Evolutionary conservation across 2,113 vertebrate species (phyloP), one percentile per base, ranked within the genome.

Genomic region (Hyaena hyaena): DNA sequence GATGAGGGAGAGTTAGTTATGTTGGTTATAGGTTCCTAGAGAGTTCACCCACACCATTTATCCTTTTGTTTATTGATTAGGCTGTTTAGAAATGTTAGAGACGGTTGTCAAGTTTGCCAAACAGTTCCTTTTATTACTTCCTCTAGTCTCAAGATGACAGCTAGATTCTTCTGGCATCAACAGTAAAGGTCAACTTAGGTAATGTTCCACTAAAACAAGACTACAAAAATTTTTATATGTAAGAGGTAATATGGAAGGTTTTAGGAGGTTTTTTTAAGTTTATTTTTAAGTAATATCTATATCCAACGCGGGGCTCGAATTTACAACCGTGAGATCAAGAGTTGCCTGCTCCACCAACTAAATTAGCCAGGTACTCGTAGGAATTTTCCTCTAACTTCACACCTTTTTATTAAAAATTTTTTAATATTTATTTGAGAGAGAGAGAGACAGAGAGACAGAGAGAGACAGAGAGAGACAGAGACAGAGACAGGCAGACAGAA

Each of bases 361-460:
- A 77, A 26, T 43, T 15, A 31, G 74, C 26, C 26, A 48, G 43
- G 43, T 16, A 4, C 43, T 43, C 45, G 15, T 77, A 48, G 24
- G 31, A 79, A n/a, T 63, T 96, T 97, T 86, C 63, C 96, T 93
- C 65, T 92, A 76, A 92, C 10, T 35, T 77, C 26, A 74, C 14
- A 76, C 4, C 4, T 96, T 95, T 76, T 94, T 86, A 92, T 90
- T 88, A 50, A 50, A 61, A 82, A 43, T 3, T 61, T 61, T 61
- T 61, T 9, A 61, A 61, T 61, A 8, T 61, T 61, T 61, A 61
- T 61, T 61, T 61, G 7, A 61, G 58, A 61, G 58, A 23, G 55
- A 19, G 55, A 58, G 58, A 58, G 58, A 58, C 7, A 58, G 8
- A 61, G 1, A 61, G 7, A 61, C n/a, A 19, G 55, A 58, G 17